Evolutionary conservation across 2,888 invertebrate genomes (phyloP).

Genomic region (Strigamia maritima): DNA sequence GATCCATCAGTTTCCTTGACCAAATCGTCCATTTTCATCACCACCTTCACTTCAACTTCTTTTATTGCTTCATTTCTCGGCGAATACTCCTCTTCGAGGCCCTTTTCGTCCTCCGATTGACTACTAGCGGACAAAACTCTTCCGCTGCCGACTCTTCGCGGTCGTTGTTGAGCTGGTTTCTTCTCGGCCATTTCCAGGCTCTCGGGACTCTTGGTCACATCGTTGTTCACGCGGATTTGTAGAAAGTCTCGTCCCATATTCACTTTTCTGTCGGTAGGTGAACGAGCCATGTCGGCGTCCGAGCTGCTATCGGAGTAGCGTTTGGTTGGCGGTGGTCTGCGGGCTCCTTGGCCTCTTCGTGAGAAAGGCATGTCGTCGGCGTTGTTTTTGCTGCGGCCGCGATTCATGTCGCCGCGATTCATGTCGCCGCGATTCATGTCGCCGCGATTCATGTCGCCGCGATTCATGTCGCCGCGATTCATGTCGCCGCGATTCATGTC

Average conservation of each 20-base stretch:
- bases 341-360: not conserved
- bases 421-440: not conserved
- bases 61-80: not conserved
- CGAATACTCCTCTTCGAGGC: no score
- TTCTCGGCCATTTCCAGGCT: not conserved
- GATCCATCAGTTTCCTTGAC: not conserved
- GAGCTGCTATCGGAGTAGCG: not conserved
- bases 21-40: not conserved
- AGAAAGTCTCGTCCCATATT: not conserved
- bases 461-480: not conserved
- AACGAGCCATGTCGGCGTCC: not conserved
- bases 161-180: not conserved
- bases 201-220: not conserved
- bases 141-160: constrained; percentile 31
- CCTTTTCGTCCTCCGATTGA: constrained; percentile 39
- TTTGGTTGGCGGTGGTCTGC: not conserved
- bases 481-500: not conserved
- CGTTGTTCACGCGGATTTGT: constrained; percentile 26
- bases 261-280: constrained; percentile 20
- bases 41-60: not conserved
- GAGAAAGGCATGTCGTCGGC: not conserved
- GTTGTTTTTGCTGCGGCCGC: not conserved
- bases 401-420: not conserved
- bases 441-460: not conserved
- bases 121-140: constrained; percentile 36